Percentiles rank a stretch among this genome's conserved stretches.
These are phyloP conservation scores for Pseudopodoces humilis DNA, from an alignment of 2,113 vertebrate genomes.

Conservation along the genomic window DNA sequence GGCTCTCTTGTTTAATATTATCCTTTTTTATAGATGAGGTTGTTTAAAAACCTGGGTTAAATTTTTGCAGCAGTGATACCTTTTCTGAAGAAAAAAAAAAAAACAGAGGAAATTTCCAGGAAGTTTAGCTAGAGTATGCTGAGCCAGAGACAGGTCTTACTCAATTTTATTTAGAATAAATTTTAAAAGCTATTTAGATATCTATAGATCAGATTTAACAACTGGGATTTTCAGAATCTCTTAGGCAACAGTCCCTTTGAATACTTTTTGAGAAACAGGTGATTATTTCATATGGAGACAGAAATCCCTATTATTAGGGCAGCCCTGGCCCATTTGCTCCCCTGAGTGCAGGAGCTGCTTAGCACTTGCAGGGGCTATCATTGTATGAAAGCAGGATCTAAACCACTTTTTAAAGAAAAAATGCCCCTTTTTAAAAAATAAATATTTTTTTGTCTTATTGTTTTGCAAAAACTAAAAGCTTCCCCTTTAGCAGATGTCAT, in stretches of 20 bases:
- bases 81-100: background rate
- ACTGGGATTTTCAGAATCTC: background rate
- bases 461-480: background rate
- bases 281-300: background rate
- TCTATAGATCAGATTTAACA: background rate
- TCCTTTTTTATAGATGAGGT: conserved; percentile 14
- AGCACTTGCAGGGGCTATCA: background rate
- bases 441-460: background rate
- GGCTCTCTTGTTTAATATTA: conserved; percentile 31
- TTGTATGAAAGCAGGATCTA: background rate
- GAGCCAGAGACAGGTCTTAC: background rate
- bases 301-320: background rate
- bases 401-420: background rate
- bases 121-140: background rate
- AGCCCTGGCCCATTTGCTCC: background rate
- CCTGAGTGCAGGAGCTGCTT: background rate
- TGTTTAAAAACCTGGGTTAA: background rate
- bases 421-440: background rate
- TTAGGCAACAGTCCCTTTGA: background rate
- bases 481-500: background rate
- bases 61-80: background rate
- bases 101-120: background rate
- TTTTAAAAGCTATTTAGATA: background rate
- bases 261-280: background rate
- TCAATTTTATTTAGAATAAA: background rate